These are phyloP conservation scores for Cerastis rubricosa DNA, from an alignment of 2,888 invertebrate species.

Conservation along the genomic window DNA sequence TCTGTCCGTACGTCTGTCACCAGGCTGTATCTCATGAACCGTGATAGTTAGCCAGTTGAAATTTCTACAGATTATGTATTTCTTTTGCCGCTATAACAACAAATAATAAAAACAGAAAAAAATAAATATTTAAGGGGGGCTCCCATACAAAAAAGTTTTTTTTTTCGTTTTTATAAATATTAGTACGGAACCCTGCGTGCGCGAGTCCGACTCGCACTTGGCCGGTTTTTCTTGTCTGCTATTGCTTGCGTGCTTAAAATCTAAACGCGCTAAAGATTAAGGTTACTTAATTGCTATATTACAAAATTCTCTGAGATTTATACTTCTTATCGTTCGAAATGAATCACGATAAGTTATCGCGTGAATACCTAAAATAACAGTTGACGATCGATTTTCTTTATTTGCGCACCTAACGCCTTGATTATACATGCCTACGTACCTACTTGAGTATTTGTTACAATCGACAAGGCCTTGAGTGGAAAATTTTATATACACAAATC, in stretches of 20 bases:
- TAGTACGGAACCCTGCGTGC: too few species aligned
- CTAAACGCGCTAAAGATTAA: not conserved
- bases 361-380: constrained; percentile 34
- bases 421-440: constrained; percentile 16
- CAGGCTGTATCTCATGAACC: too few species aligned
- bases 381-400: constrained; percentile 26
- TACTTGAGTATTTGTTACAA: constrained; percentile 17
- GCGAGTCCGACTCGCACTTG: too few species aligned
- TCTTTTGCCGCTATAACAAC: too few species aligned
- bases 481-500: constrained; percentile 28
- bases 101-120: too few species aligned
- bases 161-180: too few species aligned
- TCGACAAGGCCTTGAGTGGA: constrained; percentile 45
- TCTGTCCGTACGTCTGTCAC: too few species aligned
- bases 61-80: too few species aligned
- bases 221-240: not conserved
- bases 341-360: constrained; percentile 41
- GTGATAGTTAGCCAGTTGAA: too few species aligned
- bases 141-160: too few species aligned
- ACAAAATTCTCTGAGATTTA: not conserved
- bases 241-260: constrained; percentile 2
- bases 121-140: too few species aligned
- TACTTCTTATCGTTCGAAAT: not conserved
- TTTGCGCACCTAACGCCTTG: constrained; percentile 17
- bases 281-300: not conserved